phyloP scores from a whole-genome alignment of 2,113 vertebrate species.

The Macquaria ambigua region DNA sequence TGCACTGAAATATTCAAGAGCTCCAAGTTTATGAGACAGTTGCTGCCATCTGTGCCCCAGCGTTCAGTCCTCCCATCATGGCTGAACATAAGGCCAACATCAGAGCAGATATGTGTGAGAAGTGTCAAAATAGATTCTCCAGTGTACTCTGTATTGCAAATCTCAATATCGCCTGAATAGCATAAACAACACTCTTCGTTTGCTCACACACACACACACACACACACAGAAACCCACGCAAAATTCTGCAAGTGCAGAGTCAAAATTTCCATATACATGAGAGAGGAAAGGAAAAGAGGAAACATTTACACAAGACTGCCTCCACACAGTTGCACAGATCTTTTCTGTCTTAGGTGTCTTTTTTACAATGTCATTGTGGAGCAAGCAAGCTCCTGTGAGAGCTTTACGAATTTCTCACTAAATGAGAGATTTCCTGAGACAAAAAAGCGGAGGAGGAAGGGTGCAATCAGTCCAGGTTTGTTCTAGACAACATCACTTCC shows the following conservation, averaged over 20 bases:
- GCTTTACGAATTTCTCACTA: constrained; percentile 64
- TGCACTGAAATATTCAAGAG: constrained; percentile 77
- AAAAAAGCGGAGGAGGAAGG: constrained; percentile 76
- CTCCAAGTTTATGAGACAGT: constrained; percentile 71
- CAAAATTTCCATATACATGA: constrained; percentile 79
- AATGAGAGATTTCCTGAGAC: constrained; percentile 76
- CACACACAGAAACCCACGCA: constrained; percentile 28
- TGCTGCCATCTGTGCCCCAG: constrained; percentile 73
- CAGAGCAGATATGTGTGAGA: constrained; percentile 69
- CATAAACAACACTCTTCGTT: constrained; percentile 56
- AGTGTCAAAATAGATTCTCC: constrained; percentile 67
- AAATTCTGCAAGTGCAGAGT: constrained; percentile 45
- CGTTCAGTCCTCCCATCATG: constrained; percentile 68
- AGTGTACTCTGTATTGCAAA: constrained; percentile 49
- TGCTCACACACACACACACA: constrained; percentile 41
- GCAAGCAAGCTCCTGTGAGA: constrained; percentile 64
- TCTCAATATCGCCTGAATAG: constrained; percentile 72
- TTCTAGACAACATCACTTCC: constrained; percentile 81
- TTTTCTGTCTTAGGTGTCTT: constrained; percentile 73
- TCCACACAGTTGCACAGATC: constrained; percentile 62
- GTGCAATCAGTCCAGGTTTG: constrained; percentile 84
- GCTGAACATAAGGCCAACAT: constrained; percentile 72
- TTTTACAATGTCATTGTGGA: constrained; percentile 73
- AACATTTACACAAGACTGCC: constrained; percentile 78
- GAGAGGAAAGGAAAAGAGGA: constrained; percentile 69